These are phyloP conservation scores for Hoplodrina blanda DNA, from an alignment of 2,888 invertebrate species.

Conservation along the genomic window DNA sequence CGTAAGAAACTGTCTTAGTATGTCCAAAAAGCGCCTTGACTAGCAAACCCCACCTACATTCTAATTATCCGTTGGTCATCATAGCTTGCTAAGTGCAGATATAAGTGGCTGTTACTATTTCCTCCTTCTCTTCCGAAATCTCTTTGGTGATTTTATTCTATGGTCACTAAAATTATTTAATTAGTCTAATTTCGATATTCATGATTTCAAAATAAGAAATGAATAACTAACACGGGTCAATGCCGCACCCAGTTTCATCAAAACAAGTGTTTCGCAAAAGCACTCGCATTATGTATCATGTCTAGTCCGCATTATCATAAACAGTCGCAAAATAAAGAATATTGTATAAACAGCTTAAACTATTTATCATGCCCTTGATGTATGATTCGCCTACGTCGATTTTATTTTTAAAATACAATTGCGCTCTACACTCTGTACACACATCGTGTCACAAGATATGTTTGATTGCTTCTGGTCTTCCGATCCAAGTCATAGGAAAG, in stretches of 20 bases:
- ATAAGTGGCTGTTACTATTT: too few relatives aligned
- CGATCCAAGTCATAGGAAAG: conserved; percentile 44
- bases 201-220: background rate
- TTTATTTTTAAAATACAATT: conserved; percentile 61
- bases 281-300: conserved; percentile 5
- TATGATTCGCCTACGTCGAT: conserved; percentile 47
- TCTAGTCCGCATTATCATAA: conserved; percentile 13
- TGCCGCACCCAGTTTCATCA: conserved; percentile 5
- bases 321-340: conserved; percentile 32
- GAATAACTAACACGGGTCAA: background rate
- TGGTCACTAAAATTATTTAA: background rate
- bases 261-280: conserved; percentile 22
- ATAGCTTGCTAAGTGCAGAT: conserved; percentile 7
- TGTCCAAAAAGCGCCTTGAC: too few relatives aligned
- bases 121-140: too few relatives aligned
- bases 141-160: too few relatives aligned
- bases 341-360: conserved; percentile 44
- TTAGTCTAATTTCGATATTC: background rate
- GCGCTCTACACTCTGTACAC: conserved; percentile 27
- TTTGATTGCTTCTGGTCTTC: conserved; percentile 44
- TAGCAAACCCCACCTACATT: too few relatives aligned
- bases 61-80: conserved; percentile 7
- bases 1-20: too few relatives aligned
- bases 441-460: conserved; percentile 58
- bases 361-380: conserved; percentile 54